These are phyloP conservation scores for Xiphophorus maculatus DNA, from an alignment of 2,113 vertebrate species.

Conservation along the genomic window DNA sequence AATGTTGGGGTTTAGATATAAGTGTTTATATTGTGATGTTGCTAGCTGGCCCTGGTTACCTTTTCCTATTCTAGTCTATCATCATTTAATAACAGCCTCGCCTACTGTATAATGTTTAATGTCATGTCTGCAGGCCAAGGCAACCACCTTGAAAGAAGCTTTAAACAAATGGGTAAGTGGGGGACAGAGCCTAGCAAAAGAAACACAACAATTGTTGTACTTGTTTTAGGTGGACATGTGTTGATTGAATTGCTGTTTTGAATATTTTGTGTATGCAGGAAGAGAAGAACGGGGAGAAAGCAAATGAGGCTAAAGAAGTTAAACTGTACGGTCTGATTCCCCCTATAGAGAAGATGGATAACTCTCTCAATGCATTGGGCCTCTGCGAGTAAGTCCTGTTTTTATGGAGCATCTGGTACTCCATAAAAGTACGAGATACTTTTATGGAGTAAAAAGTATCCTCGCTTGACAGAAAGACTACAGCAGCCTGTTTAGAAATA, in stretches of 20 bases:
- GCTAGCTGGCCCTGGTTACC: not conserved
- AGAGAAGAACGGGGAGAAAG: slow-evolving; percentile 89
- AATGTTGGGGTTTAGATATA: not conserved
- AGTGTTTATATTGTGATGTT: not conserved
- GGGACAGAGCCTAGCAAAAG: fast-evolving
- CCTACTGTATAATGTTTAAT: not conserved
- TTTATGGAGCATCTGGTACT: not conserved
- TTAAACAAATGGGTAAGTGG: slow-evolving; percentile 90
- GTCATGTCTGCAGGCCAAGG: slow-evolving; percentile 85
- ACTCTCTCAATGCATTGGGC: slow-evolving; percentile 85
- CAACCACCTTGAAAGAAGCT: slow-evolving; percentile 93
- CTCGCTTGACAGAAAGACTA: too few species aligned
- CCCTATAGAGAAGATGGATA: slow-evolving; percentile 95
- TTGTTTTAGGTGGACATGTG: not conserved
- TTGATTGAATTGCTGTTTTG: not conserved
- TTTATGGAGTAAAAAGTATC: too few species aligned
- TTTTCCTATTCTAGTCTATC: not conserved
- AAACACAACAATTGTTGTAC: not conserved
- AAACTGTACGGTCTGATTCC: slow-evolving; percentile 93
- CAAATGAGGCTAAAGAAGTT: slow-evolving; percentile 86
- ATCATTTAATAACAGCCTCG: not conserved
- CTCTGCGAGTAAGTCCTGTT: slow-evolving; percentile 90
- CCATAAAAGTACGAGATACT: too few species aligned
- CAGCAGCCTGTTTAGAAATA: too few species aligned
- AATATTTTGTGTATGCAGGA: slow-evolving; percentile 78